These are phyloP conservation scores for Calidris pygmaea DNA, from an alignment of 2,113 vertebrate species.

Conservation along the genomic window DNA sequence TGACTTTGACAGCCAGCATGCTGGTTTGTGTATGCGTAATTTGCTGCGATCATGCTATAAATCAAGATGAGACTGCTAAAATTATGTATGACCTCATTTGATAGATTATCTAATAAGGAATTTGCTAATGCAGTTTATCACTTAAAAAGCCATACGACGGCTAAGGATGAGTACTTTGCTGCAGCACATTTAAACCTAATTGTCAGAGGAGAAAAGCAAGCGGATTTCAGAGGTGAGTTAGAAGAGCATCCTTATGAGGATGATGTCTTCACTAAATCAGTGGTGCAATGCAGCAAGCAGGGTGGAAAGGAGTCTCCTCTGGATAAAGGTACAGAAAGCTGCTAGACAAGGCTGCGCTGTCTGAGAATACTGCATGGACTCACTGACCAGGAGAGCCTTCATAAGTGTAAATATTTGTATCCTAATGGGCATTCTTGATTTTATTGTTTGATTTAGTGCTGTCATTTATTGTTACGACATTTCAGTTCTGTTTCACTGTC, in stretches of 20 bases:
- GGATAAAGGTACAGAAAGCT: constrained; percentile 68
- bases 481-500: constrained; percentile 44
- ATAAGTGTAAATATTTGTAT: constrained; percentile 1
- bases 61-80: constrained; percentile 66
- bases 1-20: constrained; percentile 27
- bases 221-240: constrained; percentile 72
- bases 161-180: constrained; percentile 64
- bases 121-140: constrained; percentile 78
- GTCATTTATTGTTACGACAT: constrained; percentile 42
- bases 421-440: neutral
- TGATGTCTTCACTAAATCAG: constrained; percentile 79
- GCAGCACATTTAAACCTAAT: constrained; percentile 76
- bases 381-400: neutral
- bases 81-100: constrained; percentile 69
- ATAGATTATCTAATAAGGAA: constrained; percentile 78
- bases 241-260: constrained; percentile 73
- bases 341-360: constrained; percentile 34
- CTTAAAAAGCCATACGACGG: constrained; percentile 72
- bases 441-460: constrained; percentile 20
- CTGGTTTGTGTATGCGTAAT: constrained; percentile 25
- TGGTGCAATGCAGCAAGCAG: constrained; percentile 82
- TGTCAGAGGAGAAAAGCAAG: constrained; percentile 73
- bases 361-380: constrained; percentile 16
- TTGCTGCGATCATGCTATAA: constrained; percentile 49
- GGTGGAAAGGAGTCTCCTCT: constrained; percentile 68